Evolutionary conservation across 2,113 vertebrate genomes (phyloP).

Genomic region (Pogonocichla stellata): DNA sequence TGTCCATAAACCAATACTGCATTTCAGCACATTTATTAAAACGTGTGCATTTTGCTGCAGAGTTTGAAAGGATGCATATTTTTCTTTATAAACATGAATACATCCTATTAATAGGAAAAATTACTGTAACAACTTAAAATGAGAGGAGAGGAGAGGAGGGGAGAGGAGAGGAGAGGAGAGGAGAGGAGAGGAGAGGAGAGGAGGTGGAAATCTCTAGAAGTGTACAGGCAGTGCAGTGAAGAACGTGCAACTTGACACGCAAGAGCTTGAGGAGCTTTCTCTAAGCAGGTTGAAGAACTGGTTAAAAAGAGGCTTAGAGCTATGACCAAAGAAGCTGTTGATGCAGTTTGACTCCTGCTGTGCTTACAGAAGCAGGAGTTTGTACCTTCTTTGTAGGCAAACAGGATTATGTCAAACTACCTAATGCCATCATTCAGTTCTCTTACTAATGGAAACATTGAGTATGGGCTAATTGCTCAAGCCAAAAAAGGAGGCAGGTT

Average conservation of each 20-base stretch:
- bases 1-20: neutral
- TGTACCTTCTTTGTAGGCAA: slow-evolving; percentile 12
- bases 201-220: neutral
- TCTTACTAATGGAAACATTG: slow-evolving; percentile 16
- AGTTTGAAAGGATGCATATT: neutral
- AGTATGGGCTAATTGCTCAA: neutral
- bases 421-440: neutral
- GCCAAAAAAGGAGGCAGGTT: neutral
- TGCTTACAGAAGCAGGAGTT: slow-evolving; percentile 22
- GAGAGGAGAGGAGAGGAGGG: too few species aligned
- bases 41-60: neutral
- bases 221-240: fast-evolving
- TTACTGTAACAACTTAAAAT: neutral
- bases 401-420: slow-evolving; percentile 35
- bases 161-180: neutral
- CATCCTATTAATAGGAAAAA: neutral
- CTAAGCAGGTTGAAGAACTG: neutral
- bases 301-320: slow-evolving; percentile 18
- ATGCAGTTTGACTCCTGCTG: slow-evolving; percentile 13
- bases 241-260: neutral
- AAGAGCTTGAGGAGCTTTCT: neutral
- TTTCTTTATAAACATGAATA: neutral
- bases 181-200: neutral
- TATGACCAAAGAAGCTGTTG: neutral
- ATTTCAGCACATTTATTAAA: neutral